Evolutionary conservation across 2,888 invertebrate genomes (phyloP).

Genomic region (Eupithecia subumbrata): DNA sequence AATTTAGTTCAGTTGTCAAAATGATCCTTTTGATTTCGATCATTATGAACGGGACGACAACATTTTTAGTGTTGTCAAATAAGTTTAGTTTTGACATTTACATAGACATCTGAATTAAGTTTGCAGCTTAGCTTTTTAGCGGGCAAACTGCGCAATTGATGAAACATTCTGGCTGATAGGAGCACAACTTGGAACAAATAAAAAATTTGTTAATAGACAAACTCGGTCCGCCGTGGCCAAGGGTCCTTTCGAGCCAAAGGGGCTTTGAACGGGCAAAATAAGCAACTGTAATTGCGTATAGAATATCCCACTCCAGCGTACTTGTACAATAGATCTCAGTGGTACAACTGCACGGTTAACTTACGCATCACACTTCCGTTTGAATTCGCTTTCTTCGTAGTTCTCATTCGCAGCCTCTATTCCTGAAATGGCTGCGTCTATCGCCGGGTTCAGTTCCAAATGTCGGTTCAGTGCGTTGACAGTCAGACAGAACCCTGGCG

Average conservation of each 20-base stretch:
- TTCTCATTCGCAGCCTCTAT: constrained; percentile 81
- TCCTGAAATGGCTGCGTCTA: constrained; percentile 75
- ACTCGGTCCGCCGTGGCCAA: background rate
- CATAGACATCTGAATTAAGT: too few species aligned
- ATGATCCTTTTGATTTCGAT: too few species aligned
- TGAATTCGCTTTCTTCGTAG: constrained; percentile 74
- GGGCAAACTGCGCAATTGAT: too few species aligned
- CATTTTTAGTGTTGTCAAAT: too few species aligned
- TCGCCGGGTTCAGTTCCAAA: constrained; percentile 71
- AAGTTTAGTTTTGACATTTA: too few species aligned
- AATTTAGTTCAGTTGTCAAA: too few species aligned
- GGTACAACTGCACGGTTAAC: constrained; percentile 29
- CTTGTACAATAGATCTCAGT: too few species aligned
- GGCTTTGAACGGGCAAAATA: too few species aligned
- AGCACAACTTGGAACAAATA: background rate
- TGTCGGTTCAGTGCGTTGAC: constrained; percentile 85
- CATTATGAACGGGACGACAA: too few species aligned
- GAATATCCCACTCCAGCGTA: too few species aligned
- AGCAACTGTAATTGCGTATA: background rate
- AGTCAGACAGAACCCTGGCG: constrained; percentile 89
- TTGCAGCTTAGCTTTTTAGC: too few species aligned
- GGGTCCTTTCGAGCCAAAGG: background rate
- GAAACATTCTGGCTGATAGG: too few species aligned
- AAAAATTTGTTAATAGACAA: background rate
- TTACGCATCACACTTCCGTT: constrained; percentile 78